Evolutionary conservation across 2,888 invertebrate species (phyloP).

Genomic region (Helobdella robusta): DNA sequence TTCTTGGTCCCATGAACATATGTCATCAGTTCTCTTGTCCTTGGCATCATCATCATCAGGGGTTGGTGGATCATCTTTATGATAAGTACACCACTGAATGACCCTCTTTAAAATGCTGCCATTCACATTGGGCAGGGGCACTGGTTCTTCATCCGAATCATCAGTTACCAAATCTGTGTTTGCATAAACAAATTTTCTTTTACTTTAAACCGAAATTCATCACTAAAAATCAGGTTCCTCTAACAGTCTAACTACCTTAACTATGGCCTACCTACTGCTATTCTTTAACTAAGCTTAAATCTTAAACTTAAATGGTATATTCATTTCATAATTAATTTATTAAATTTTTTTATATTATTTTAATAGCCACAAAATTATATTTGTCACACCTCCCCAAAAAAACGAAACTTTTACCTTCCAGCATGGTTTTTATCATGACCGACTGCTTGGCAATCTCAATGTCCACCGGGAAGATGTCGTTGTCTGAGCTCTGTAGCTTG

Average conservation of each 20-base stretch:
- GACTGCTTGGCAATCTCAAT: conserved; percentile 95
- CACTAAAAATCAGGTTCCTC: background rate
- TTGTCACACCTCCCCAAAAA: too few relatives aligned
- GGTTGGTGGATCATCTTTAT: conserved; percentile 22
- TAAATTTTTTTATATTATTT: too few relatives aligned
- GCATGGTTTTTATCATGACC: conserved; percentile 94
- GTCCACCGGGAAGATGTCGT: conserved; percentile 88
- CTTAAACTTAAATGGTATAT: too few relatives aligned
- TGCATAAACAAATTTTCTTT: too few relatives aligned
- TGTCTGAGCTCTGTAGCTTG: conserved; percentile 86
- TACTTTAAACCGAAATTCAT: too few relatives aligned
- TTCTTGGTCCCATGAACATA: conserved; percentile 24
- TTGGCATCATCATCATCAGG: conserved; percentile 20
- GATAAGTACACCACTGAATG: conserved; percentile 23
- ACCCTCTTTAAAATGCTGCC: conserved; percentile 23
- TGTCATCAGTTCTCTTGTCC: conserved; percentile 20
- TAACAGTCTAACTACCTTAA: too few relatives aligned
- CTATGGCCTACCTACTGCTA: too few relatives aligned
- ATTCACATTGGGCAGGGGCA: conserved; percentile 25
- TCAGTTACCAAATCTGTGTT: background rate
- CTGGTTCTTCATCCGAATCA: conserved; percentile 22
- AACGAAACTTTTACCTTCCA: conserved; percentile 71
- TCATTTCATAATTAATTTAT: too few relatives aligned
- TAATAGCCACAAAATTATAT: too few relatives aligned
- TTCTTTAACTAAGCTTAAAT: too few relatives aligned